Conservation (phyloP, 2,888 invertebrate species). For the Bhutanitis thaidina region DNA sequence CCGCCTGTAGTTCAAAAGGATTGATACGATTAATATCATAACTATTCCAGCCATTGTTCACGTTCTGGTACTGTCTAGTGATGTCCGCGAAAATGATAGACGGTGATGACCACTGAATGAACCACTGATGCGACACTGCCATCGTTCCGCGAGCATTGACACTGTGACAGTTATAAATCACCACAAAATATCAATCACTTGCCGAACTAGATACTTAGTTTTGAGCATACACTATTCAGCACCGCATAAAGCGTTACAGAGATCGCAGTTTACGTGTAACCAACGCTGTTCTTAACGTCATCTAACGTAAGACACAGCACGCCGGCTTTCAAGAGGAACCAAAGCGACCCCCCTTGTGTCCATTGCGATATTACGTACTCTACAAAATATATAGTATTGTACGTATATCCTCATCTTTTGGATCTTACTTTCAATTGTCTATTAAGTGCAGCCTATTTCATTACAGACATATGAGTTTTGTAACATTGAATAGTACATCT, state of each 20-base stretch:
- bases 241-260: not conserved
- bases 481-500: too few relatives aligned
- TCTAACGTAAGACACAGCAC: conserved; percentile 8
- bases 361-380: not conserved
- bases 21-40: conserved; percentile 19
- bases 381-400: too few relatives aligned
- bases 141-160: conserved; percentile 34
- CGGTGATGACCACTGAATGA: conserved; percentile 70
- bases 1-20: conserved; percentile 8
- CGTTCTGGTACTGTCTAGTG: conserved; percentile 46
- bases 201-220: not conserved
- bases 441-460: too few relatives aligned
- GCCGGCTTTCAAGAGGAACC: conserved; percentile 6
- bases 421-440: too few relatives aligned
- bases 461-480: too few relatives aligned
- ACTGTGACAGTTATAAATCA: not conserved
- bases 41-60: conserved; percentile 46
- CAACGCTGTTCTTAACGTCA: conserved; percentile 4
- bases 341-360: conserved; percentile 13
- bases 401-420: too few relatives aligned
- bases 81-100: conserved; percentile 56
- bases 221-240: not conserved
- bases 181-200: not conserved
- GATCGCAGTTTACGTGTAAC: conserved; percentile 2
- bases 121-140: conserved; percentile 75